A percentile compares a stretch with the other conserved stretches of the same genome.
Conservation (phyloP, 2,797 vertebrate genomes). For the Bradypodion ventrale region DNA sequence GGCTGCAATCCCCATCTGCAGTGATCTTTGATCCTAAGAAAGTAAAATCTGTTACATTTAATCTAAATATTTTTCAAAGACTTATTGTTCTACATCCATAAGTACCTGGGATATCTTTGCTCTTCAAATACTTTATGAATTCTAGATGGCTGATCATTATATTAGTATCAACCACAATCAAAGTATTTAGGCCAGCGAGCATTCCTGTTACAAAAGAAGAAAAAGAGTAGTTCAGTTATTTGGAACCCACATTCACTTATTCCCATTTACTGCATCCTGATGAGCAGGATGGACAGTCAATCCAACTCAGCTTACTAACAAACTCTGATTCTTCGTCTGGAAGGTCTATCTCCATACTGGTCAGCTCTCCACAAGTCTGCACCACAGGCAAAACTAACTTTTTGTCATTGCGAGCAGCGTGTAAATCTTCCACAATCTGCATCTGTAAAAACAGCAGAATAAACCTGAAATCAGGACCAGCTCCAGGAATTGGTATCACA, state of each 20-base stretch:
- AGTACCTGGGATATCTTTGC: conserved; percentile 84
- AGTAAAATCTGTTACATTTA: background rate
- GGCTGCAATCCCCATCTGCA: no score
- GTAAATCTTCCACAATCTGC: conserved; percentile 86
- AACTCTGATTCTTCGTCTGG: conserved; percentile 73
- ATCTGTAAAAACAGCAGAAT: conserved; percentile 70
- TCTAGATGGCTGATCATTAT: conserved; percentile 92
- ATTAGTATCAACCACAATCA: conserved; percentile 93
- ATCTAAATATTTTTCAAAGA: background rate
- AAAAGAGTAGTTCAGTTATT: conserved; percentile 25
- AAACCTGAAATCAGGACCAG: background rate
- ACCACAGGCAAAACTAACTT: conserved; percentile 79
- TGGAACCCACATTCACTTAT: background rate
- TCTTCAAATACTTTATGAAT: conserved; percentile 84
- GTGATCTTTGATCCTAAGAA: no score
- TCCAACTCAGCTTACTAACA: conserved; percentile 59
- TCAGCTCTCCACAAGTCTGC: conserved; percentile 86
- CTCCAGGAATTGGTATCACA: background rate
- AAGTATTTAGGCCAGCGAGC: conserved; percentile 73
- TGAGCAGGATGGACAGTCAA: background rate
- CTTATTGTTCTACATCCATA: background rate
- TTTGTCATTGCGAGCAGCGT: conserved; percentile 83
- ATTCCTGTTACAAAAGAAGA: conserved; percentile 71
- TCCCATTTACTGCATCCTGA: background rate
- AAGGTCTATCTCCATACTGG: conserved; percentile 89